Evolutionary conservation across 2,888 invertebrate genomes (phyloP).

Genomic region (Nasonia oneida): DNA sequence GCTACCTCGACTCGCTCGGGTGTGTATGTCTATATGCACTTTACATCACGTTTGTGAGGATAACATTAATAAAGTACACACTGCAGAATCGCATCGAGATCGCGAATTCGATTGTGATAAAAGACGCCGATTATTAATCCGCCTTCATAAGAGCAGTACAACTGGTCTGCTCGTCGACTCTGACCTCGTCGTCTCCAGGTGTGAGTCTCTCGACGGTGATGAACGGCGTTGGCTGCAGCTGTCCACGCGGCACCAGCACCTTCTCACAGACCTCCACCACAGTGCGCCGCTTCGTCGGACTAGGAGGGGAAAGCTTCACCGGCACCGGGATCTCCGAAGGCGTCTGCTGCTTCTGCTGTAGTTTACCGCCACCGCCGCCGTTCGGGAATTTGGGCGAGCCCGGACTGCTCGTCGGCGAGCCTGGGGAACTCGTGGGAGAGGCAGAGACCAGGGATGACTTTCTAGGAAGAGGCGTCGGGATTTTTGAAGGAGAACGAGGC

Average conservation of each 20-base stretch:
- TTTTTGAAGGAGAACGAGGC: slow-evolving; percentile 73
- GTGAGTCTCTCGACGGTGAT: slow-evolving; percentile 73
- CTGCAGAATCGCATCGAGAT: background rate
- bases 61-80: background rate
- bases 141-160: slow-evolving; percentile 64
- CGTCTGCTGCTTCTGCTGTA: background rate
- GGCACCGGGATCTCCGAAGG: slow-evolving; percentile 59
- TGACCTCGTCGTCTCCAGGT: slow-evolving; percentile 66
- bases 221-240: slow-evolving; percentile 71
- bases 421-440: slow-evolving; percentile 61
- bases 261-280: slow-evolving; percentile 76
- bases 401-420: slow-evolving; percentile 53
- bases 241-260: slow-evolving; percentile 72
- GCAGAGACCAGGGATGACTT: slow-evolving; percentile 67
- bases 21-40: background rate
- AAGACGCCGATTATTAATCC: slow-evolving; percentile 37
- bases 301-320: slow-evolving; percentile 45
- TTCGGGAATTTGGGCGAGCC: slow-evolving; percentile 43
- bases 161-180: slow-evolving; percentile 68
- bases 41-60: background rate
- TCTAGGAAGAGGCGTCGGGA: slow-evolving; percentile 75
- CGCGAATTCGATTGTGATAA: background rate
- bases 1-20: slow-evolving; percentile 28
- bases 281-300: slow-evolving; percentile 57
- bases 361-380: background rate